Conservation (phyloP, 2,797 vertebrate genomes). For the Pelochelys cantorii region DNA sequence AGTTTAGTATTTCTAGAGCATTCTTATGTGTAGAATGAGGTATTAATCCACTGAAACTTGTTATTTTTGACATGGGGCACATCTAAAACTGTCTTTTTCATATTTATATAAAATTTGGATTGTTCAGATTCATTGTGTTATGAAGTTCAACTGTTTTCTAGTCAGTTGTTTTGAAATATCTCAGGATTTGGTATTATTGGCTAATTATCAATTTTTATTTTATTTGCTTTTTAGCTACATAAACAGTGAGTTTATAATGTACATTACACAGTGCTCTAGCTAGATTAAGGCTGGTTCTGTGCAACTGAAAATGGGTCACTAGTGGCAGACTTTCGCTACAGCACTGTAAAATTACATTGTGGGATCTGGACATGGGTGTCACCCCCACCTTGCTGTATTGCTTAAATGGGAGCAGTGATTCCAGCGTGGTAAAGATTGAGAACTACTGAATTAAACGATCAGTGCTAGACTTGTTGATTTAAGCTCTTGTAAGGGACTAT, state of each 20-base stretch:
- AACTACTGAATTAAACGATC: neutral
- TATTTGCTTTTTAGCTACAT: neutral
- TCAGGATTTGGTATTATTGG: neutral
- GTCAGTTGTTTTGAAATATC: neutral
- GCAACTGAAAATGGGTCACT: neutral
- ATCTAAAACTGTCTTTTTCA: neutral
- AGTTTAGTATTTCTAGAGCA: neutral
- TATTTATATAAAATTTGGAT: neutral
- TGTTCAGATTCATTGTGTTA: neutral
- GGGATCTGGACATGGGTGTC: accelerated
- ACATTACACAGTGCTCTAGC: neutral
- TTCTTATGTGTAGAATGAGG: neutral
- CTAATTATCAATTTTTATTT: neutral
- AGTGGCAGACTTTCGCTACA: neutral
- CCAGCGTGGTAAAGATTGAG: neutral
- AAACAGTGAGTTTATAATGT: neutral
- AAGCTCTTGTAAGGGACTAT: neutral
- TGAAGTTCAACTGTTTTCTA: neutral
- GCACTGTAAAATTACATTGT: neutral
- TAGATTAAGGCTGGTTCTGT: neutral
- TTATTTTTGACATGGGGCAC: neutral
- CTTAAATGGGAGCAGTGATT: neutral
- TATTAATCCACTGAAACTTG: accelerated
- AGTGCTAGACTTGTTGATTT: accelerated
- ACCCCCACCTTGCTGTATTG: accelerated